Evolutionary conservation across 2,888 invertebrate species (phyloP).

Genomic region (Willowsia nigromaculata): DNA sequence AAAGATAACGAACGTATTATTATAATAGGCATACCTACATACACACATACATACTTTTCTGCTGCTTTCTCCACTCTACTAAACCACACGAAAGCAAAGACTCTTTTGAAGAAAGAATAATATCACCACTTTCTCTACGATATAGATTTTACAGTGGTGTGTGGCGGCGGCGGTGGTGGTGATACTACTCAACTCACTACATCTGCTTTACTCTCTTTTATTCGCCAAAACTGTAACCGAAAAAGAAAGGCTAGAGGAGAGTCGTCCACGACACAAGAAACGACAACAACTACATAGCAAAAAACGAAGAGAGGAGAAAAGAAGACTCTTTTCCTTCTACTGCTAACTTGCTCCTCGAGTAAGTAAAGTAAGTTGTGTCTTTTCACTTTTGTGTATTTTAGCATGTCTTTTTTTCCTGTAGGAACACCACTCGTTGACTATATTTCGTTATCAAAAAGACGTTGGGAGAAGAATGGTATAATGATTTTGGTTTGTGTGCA

Average conservation of each 20-base stretch:
- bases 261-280: slow-evolving; percentile 18
- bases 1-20: slow-evolving; percentile 59
- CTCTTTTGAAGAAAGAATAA: slow-evolving; percentile 28
- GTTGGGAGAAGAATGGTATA: neutral
- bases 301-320: neutral
- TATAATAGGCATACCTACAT: slow-evolving; percentile 16
- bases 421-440: neutral
- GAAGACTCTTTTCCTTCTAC: neutral
- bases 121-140: slow-evolving; percentile 24
- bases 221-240: slow-evolving; percentile 30
- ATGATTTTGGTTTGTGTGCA: slow-evolving; percentile 24
- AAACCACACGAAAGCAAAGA: slow-evolving; percentile 55
- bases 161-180: slow-evolving; percentile 25
- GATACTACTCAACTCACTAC: slow-evolving; percentile 40
- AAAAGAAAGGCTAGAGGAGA: slow-evolving; percentile 30
- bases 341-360: neutral
- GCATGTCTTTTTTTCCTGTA: slow-evolving; percentile 11
- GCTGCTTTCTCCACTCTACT: neutral
- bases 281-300: slow-evolving; percentile 45
- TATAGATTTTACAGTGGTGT: slow-evolving; percentile 34
- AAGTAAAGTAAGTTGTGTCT: slow-evolving; percentile 59
- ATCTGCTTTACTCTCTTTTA: slow-evolving; percentile 46
- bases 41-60: neutral
- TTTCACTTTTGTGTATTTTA: slow-evolving; percentile 47
- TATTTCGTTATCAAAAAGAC: slow-evolving; percentile 21